A percentile compares a stretch with the other conserved stretches of the same genome.
Conservation (phyloP, 2,888 invertebrate species). For the Hirtodrosophila duncani region DNA sequence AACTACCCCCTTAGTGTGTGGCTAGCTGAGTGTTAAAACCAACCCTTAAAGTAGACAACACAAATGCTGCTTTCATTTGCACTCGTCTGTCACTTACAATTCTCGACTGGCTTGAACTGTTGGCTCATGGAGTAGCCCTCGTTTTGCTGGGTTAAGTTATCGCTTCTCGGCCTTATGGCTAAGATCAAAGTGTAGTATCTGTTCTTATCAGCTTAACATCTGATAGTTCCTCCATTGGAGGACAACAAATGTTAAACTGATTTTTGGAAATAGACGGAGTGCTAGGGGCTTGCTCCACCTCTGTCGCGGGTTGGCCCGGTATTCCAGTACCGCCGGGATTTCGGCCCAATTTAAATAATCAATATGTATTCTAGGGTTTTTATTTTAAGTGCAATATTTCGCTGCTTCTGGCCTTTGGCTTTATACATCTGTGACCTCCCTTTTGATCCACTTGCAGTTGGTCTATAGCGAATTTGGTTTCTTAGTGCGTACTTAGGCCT, state of each 20-base stretch:
- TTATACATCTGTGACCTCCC: too few species aligned
- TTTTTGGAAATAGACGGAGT: constrained; percentile 29
- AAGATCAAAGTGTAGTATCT: constrained; percentile 33
- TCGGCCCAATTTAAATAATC: constrained; percentile 29
- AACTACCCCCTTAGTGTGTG: too few species aligned
- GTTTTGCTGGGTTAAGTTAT: background rate
- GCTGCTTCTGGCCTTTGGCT: too few species aligned
- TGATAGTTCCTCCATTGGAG: constrained; percentile 31
- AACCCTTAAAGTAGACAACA: background rate
- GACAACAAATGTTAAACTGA: constrained; percentile 32
- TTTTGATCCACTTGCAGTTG: too few species aligned
- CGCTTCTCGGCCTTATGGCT: constrained; percentile 32
- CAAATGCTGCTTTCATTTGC: too few species aligned
- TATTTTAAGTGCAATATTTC: too few species aligned
- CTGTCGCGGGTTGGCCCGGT: constrained; percentile 29
- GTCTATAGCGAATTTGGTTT: too few species aligned
- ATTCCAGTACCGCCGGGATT: constrained; percentile 31
- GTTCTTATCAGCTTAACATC: constrained; percentile 32
- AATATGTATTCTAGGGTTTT: too few species aligned
- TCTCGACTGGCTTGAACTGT: constrained; percentile 4
- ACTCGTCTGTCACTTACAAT: background rate
- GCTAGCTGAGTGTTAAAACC: too few species aligned
- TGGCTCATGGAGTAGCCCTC: background rate
- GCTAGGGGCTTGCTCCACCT: constrained; percentile 31
- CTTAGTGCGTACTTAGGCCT: too few species aligned